Conservation (phyloP, 2,888 invertebrate genomes). For the Agrochola circellaris region DNA sequence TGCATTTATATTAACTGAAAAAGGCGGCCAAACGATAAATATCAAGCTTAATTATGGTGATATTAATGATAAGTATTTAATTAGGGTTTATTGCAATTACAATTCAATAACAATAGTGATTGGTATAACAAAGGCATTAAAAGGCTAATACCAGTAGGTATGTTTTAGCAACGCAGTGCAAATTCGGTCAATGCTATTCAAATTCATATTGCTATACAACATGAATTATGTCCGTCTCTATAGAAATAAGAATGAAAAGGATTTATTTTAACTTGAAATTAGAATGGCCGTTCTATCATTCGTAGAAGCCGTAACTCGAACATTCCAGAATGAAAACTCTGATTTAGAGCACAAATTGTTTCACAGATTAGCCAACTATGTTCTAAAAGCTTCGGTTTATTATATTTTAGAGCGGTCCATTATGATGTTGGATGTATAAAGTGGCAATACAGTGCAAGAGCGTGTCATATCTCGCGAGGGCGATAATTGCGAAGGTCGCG, state of each 20-base stretch:
- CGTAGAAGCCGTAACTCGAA: slow-evolving; percentile 9
- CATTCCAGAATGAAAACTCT: slow-evolving; percentile 5
- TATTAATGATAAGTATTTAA: slow-evolving; percentile 50
- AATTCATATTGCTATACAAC: slow-evolving; percentile 56
- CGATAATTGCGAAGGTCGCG: slow-evolving; percentile 88
- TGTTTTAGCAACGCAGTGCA: slow-evolving; percentile 52
- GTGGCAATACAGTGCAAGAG: slow-evolving; percentile 57
- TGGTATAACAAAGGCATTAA: slow-evolving; percentile 63
- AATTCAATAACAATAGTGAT: slow-evolving; percentile 66
- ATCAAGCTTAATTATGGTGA: slow-evolving; percentile 23
- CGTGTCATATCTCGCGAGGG: slow-evolving; percentile 78
- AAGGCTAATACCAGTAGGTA: slow-evolving; percentile 56
- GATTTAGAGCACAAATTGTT: slow-evolving; percentile 9
- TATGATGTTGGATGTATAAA: slow-evolving; percentile 21
- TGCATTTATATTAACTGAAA: slow-evolving; percentile 26
- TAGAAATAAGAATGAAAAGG: slow-evolving; percentile 30
- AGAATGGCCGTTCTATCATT: slow-evolving; percentile 11
- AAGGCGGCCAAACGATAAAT: slow-evolving; percentile 29
- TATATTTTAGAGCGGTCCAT: slow-evolving; percentile 9
- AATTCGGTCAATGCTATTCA: slow-evolving; percentile 70
- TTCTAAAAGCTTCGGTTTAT: slow-evolving; percentile 19
- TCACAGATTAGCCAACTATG: slow-evolving; percentile 16
- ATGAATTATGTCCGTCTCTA: slow-evolving; percentile 42
- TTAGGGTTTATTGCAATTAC: slow-evolving; percentile 56
- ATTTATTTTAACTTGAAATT: slow-evolving; percentile 28